Evolutionary conservation across 2,888 invertebrate genomes (phyloP), one percentile per base, ranked within the genome.

Genomic region (Monochamus alternatus): DNA sequence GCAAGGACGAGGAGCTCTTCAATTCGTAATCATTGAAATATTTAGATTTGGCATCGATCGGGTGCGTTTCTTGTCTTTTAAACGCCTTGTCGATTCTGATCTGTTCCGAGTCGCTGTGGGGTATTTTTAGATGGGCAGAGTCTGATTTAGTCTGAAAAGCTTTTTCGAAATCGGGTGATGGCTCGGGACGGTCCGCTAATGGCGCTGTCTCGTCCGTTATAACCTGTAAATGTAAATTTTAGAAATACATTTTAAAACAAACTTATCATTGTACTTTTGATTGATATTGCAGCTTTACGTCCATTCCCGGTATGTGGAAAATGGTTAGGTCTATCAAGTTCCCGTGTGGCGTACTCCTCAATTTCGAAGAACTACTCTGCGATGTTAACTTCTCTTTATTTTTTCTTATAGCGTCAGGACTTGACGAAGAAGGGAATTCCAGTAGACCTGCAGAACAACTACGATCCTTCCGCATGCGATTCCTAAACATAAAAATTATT

Each of bases 221-320:
- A 8, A 84, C 84, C 84, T 84, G 60, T n/a, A 75, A 67, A 73
- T 5, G 30, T 64, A 44, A 9, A 47, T 5, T 22, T 12, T 55
- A 58, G 12, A 52, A 8, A 38, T 7, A 30, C 47, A 47, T 3
- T 9, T 47, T 47, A 12, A 12, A 59, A 59, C 30, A 59, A 59
- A 30, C 3, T 22, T 5, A n/a, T 14, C 9, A 22, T 10, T 71
- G 76, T 78, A 88, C 88, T 81, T 89, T 89, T 0, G 88, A 89
- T 74, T 88, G 88, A 79, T 89, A 89, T 73, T 89, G 88, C 32
- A 89, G 79, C 80, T 89, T 89, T 47, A 97, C 95, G 87, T 97
- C 96, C 82, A 98, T 90, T 0, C 97, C 97, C 2, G 97, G 97
- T 87, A 97, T 96, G 82, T 96, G 93, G 89, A 97, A 97, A 77